phyloP scores from a whole-genome alignment of 2,113 vertebrate species.

The Hippopotamus amphibius region DNA sequence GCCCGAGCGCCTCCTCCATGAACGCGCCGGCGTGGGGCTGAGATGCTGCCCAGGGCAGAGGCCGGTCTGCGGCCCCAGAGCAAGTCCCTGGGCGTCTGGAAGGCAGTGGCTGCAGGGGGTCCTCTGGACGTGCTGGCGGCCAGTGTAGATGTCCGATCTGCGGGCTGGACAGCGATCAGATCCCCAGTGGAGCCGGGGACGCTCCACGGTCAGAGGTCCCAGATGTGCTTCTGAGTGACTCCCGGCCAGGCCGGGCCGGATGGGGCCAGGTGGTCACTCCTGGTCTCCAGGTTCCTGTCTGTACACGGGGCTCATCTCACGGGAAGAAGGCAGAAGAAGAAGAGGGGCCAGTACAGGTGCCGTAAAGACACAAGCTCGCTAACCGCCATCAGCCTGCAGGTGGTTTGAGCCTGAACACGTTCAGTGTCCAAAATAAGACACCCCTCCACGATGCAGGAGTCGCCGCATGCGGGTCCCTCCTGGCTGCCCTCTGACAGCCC shows the following conservation, averaged over 20 bases:
- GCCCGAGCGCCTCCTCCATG: not conserved
- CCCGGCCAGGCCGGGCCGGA: not conserved
- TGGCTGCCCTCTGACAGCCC: not conserved
- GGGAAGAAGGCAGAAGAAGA: not conserved
- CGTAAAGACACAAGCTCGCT: too few relatives aligned
- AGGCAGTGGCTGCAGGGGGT: not conserved
- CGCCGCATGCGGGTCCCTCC: accelerated
- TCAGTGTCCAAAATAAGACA: not conserved
- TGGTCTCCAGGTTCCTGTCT: not conserved
- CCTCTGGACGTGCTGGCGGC: accelerated
- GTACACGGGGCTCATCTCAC: not conserved
- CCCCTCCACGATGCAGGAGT: accelerated
- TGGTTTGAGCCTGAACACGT: not conserved
- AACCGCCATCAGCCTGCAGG: accelerated
- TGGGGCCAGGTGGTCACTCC: too few relatives aligned
- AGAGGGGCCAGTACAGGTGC: accelerated
- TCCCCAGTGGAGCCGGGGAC: not conserved
- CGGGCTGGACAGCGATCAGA: not conserved
- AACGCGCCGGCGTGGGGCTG: accelerated
- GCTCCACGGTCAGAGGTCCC: not conserved
- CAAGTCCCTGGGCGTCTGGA: not conserved
- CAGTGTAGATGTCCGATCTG: not conserved
- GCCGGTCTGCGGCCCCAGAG: accelerated
- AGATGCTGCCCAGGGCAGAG: accelerated
- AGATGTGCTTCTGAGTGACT: not conserved